A percentile compares a stretch with the other conserved stretches of the same genome.
phyloP scores from a whole-genome alignment of 2,113 vertebrate species.

The Brachirus orientalis region DNA sequence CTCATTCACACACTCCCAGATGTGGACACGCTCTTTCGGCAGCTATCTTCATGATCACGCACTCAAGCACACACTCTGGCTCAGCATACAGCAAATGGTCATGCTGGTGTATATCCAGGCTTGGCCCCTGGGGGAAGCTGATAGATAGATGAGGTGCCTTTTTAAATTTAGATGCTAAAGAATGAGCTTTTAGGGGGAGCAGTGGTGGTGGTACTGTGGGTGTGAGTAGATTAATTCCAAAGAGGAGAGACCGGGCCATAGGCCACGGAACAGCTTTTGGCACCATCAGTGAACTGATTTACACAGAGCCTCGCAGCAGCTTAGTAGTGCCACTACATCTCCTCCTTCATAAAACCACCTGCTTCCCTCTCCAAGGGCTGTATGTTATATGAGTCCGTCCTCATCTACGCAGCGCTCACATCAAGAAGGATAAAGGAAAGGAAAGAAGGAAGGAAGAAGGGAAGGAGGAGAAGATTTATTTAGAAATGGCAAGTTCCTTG shows the following conservation, averaged over 20 bases:
- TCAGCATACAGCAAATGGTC: constrained; percentile 23
- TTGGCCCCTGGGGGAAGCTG: constrained; percentile 35
- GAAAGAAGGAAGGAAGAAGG: neutral
- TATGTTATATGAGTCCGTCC: constrained; percentile 13
- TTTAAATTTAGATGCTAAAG: constrained; percentile 68
- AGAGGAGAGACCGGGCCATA: constrained; percentile 29
- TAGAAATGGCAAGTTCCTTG: no score
- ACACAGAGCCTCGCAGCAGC: constrained; percentile 48
- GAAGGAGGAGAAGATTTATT: neutral
- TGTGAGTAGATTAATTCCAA: constrained; percentile 59
- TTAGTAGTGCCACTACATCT: constrained; percentile 54
- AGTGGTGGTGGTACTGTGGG: constrained; percentile 13
- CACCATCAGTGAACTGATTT: constrained; percentile 63
- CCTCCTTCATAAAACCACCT: constrained; percentile 61
- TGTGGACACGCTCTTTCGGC: constrained; percentile 26
- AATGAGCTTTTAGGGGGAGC: constrained; percentile 49
- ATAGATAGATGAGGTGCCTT: constrained; percentile 60
- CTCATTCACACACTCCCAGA: constrained; percentile 14
- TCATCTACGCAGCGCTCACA: constrained; percentile 1
- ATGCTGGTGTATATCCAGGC: constrained; percentile 54
- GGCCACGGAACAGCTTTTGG: constrained; percentile 47
- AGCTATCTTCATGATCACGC: constrained; percentile 32
- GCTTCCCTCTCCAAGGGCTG: constrained; percentile 2
- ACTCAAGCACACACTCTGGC: neutral
- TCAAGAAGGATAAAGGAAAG: neutral